Evolutionary conservation across 2,113 vertebrate species (phyloP), one percentile per base, ranked within the genome.

Genomic region (zebrafish (Danio rerio)): DNA sequence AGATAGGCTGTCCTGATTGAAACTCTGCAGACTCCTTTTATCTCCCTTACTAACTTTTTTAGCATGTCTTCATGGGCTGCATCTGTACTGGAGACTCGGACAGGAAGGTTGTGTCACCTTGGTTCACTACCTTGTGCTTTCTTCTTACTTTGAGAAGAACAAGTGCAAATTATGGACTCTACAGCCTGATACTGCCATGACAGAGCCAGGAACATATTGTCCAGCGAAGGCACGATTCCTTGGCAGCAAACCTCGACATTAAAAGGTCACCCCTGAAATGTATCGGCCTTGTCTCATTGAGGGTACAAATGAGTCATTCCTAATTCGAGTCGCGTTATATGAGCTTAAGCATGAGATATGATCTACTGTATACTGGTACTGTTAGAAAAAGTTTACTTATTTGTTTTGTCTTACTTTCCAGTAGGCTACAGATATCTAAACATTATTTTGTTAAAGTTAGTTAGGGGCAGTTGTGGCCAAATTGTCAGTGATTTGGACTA

Each of bases 51-150:
- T 40, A 16, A 86, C 85, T 62, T 70, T 86, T 89, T 90, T 89
- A 78, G 91, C 56, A 82, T 86, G 83, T 87, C 88, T 88, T 89
- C 86, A 58, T 20, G 9, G 83, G 85, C 61, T 78, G 84, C 89
- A 91, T 88, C 91, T 91, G 89, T 88, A 90, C 89, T 84, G 76
- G 84, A 31, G 79, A 82, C 84, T 78, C 76, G 89, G 86, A 40
- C 82, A 88, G 89, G 85, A 89, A 90, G 89, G 80, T 82, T 58
- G 85, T 77, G 89, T 92, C 89, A 91, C 90, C 92, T 92, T 90
- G 90, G 87, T 88, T 92, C 90, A 90, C 81, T 87, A 91, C 80
- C 88, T 91, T 92, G 92, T 93, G 93, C 91, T 93, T 92, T 89
- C 87, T 82, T 90, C 89, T 11, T 88, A 90, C 88, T 88, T 91